Evolutionary conservation across 2,888 invertebrate species (phyloP), one percentile per base, ranked within the genome.

Genomic region (Strigamia maritima): DNA sequence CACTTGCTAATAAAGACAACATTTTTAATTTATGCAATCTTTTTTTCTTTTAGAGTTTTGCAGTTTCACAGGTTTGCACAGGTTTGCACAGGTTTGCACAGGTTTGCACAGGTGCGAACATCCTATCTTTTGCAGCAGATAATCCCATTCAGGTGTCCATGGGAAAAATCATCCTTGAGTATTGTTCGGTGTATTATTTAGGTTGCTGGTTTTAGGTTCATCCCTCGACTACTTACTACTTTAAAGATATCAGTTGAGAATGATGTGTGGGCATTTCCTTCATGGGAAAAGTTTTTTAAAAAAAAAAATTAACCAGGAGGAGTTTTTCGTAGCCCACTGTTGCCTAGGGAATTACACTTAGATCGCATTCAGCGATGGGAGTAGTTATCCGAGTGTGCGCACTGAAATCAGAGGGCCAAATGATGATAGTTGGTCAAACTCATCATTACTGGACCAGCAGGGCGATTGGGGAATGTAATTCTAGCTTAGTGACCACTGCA

Each of bases 351-450:
- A 60, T 60, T 60, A 60, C 24, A 24, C 60, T 7, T 7, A 60
- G 60, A 60, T 60, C 60, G 22, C 14, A 22, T 22, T n/a, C 60
- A 60, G 60, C 24, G 60, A 60, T 60, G 24, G 60, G 60, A 44
- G 44, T 44, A 44, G 60, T 19, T 24, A 22, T 24, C 8, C 60
- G 60, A 60, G 19, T 60, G 19, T 60, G 60, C 60, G 60, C 60
- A 60, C 60, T 60, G 60, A 60, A 60, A 60, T 60, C 60, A 60
- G 60, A 60, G 60, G 60, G 10, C 60, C 60, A 60, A 7, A 60
- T 60, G 60, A 60, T 60, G 60, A 60, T 60, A 60, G 60, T 60
- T 24, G 60, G 60, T 60, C 60, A 24, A 60, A 60, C 24, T 19
- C 60, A 60, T 60, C 19, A 60, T 60, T 60, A 60, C 44, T 44